Evolutionary conservation across 2,797 vertebrate genomes (phyloP), one percentile per base, ranked within the genome.

Genomic region (Pelochelys cantorii): DNA sequence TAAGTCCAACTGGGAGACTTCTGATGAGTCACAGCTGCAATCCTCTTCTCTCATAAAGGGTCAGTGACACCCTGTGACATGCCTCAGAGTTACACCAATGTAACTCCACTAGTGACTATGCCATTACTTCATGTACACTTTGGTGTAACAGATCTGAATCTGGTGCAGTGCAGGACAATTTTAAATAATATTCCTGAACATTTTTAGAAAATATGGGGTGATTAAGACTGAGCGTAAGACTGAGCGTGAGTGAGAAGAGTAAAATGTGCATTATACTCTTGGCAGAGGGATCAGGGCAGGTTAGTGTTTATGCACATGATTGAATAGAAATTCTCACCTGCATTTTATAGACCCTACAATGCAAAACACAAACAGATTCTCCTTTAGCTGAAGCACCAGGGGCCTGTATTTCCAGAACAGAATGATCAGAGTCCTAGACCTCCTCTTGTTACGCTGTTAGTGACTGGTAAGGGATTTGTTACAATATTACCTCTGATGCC

Each of bases 61-160:
- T 4, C n/a, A 37, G n/a, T 71, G 65, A 18, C 18, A 68, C 65
- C 9, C 65, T 1, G 18, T 34, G 65, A 37, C 18, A 37, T 71
- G n/a, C 18, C 65, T 18, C n/a, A 71, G 65, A 37, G 34, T 11
- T 34, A 71, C 10, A 34, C 65, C 65, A 71, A 22, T 34, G n/a
- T 59, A 82, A 77, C 75, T 90, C 93, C 75, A 18, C 0, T 25
- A 0, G 42, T 54, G 29, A 29, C 52, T 79, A 15, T 1, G 0
- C 18, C 34, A 65, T 86, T 87, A 48, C 85, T 86, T 87, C 68
- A 71, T 5, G 11, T 0, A 0, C 85, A 57, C 56, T 52, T 82
- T 77, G 79, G 12, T 0, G 1, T 52, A 93, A 86, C 27, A 84
- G 3, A 62, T 68, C 84, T 75, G 91, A 75, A 77, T 71, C 42